These are phyloP conservation scores for Ormyrus rosae DNA, from an alignment of 2,888 invertebrate species.

Conservation along the genomic window DNA sequence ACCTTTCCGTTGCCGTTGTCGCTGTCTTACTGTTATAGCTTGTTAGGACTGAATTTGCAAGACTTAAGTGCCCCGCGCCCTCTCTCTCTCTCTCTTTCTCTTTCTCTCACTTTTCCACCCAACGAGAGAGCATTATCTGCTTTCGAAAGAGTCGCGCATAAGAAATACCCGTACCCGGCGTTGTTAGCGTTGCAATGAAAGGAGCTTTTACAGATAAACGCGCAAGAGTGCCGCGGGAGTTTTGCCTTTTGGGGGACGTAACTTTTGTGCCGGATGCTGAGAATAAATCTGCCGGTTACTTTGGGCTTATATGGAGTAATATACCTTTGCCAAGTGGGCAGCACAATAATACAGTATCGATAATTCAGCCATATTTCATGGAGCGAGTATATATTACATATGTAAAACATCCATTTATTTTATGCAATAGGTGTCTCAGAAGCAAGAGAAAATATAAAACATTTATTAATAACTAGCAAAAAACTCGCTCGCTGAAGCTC, in stretches of 20 bases:
- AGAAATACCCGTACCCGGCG: neutral
- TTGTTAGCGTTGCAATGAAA: constrained; percentile 26
- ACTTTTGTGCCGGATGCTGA: too few species aligned
- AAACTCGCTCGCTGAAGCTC: too few species aligned
- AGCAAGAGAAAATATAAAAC: too few species aligned
- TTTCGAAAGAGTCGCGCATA: constrained; percentile 22
- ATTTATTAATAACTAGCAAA: too few species aligned
- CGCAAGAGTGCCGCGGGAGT: neutral
- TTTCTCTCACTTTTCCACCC: neutral
- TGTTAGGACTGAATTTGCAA: constrained; percentile 49
- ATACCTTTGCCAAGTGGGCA: neutral
- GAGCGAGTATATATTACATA: too few species aligned
- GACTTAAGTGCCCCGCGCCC: constrained; percentile 32
- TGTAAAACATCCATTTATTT: too few species aligned
- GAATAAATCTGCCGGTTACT: too few species aligned
- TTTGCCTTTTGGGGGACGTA: too few species aligned
- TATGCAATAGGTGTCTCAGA: too few species aligned
- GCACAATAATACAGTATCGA: neutral
- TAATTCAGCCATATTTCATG: too few species aligned
- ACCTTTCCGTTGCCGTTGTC: constrained; percentile 52
- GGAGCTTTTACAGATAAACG: constrained; percentile 17
- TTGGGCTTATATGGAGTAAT: too few species aligned
- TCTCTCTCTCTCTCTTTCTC: neutral
- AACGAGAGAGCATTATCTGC: constrained; percentile 31
- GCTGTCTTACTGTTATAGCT: constrained; percentile 58